A percentile compares a stretch with the other conserved stretches of the same genome.
phyloP scores from a whole-genome alignment of 2,888 invertebrate species.

The Rhagonycha fulva region DNA sequence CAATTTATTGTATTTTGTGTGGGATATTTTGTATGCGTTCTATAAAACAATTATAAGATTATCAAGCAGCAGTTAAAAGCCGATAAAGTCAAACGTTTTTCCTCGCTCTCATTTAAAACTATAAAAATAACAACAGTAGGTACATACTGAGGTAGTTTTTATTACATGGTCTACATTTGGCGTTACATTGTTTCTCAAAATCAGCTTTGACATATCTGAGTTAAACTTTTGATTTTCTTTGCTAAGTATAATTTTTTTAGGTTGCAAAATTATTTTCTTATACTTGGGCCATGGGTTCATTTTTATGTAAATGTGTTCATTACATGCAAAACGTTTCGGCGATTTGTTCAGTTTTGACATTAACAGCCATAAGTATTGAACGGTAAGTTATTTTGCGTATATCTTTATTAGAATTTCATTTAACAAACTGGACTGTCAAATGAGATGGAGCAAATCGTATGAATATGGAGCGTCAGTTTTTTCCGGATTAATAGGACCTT shows the following conservation, averaged over 20 bases:
- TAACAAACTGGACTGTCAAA: neutral
- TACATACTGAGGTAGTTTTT: neutral
- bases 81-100: no score
- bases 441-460: no score
- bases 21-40: no score
- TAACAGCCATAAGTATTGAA: slow-evolving; percentile 74
- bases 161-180: neutral
- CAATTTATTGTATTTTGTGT: no score
- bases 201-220: neutral
- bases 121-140: neutral
- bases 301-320: slow-evolving; percentile 70
- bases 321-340: slow-evolving; percentile 74
- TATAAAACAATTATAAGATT: no score
- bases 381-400: slow-evolving; percentile 57
- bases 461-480: no score
- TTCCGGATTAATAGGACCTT: no score
- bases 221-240: slow-evolving; percentile 11
- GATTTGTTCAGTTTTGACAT: slow-evolving; percentile 72
- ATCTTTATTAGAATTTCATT: neutral
- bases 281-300: slow-evolving; percentile 69
- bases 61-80: no score
- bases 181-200: neutral
- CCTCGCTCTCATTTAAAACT: no score
- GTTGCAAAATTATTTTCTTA: slow-evolving; percentile 69
- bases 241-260: slow-evolving; percentile 52